Evolutionary conservation across 2,113 vertebrate genomes (phyloP).

Genomic region (Oxyruncus cristatus): DNA sequence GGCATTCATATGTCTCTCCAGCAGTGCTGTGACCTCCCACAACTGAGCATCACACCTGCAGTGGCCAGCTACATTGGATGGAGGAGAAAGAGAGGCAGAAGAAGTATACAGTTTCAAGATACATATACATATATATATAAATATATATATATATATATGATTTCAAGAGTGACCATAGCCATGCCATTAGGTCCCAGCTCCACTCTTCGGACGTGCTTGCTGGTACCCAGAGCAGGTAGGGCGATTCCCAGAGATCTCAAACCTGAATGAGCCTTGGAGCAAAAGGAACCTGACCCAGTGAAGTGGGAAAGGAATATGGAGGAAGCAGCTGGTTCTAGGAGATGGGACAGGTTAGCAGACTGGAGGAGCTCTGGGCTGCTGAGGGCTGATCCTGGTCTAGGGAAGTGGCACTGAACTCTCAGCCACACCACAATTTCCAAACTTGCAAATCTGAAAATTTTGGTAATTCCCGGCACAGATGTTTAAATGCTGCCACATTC

Average conservation of each 20-base stretch:
- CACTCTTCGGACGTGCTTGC: neutral
- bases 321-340: accelerated
- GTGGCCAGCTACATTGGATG: neutral
- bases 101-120: neutral
- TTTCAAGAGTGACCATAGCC: neutral
- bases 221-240: neutral
- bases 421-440: neutral
- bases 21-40: neutral
- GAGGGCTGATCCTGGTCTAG: neutral
- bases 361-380: neutral
- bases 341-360: neutral
- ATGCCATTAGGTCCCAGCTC: neutral
- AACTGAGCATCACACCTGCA: accelerated
- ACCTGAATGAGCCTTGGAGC: neutral
- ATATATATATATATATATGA: accelerated
- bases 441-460: neutral
- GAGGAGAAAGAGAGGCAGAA: neutral
- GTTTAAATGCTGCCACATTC: neutral
- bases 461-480: neutral
- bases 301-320: accelerated
- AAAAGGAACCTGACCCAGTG: neutral
- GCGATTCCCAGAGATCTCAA: neutral
- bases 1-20: neutral
- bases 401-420: neutral
- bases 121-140: too few relatives aligned